phyloP scores from a whole-genome alignment of 2,113 vertebrate genomes.

The Acanthisitta chloris region DNA sequence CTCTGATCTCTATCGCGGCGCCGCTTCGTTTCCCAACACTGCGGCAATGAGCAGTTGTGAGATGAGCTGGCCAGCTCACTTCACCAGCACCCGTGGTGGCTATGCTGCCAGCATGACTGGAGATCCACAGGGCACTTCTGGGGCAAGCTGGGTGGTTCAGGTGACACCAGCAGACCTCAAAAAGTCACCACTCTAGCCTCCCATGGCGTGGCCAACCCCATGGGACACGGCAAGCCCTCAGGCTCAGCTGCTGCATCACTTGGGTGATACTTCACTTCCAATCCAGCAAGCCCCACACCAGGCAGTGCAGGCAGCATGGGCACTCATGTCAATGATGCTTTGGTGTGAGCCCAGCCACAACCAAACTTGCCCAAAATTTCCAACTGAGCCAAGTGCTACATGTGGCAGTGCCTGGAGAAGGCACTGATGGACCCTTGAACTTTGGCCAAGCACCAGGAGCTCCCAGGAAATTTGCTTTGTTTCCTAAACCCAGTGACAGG shows the following conservation, averaged over 20 bases:
- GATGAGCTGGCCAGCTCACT: slow-evolving; percentile 4
- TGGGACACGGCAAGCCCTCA: fast-evolving
- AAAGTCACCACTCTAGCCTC: neutral
- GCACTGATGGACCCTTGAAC: neutral
- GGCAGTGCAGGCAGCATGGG: neutral
- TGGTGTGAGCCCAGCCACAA: neutral
- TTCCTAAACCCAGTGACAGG: neutral
- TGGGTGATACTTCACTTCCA: fast-evolving
- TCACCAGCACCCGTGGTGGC: neutral
- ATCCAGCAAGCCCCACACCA: fast-evolving
- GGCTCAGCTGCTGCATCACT: neutral
- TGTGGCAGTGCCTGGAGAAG: neutral
- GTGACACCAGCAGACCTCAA: neutral
- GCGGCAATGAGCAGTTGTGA: neutral
- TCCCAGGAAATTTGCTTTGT: neutral
- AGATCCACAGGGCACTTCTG: neutral
- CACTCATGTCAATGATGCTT: fast-evolving
- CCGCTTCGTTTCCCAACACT: neutral
- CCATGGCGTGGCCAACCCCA: too few relatives aligned
- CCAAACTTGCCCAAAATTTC: neutral
- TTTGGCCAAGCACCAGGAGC: neutral
- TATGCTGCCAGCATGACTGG: neutral
- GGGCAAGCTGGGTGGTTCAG: fast-evolving
- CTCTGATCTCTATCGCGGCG: neutral
- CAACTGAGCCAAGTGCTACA: fast-evolving